Evolutionary conservation across 2,113 vertebrate genomes (phyloP).

Genomic region (Notarius quadriscutis): DNA sequence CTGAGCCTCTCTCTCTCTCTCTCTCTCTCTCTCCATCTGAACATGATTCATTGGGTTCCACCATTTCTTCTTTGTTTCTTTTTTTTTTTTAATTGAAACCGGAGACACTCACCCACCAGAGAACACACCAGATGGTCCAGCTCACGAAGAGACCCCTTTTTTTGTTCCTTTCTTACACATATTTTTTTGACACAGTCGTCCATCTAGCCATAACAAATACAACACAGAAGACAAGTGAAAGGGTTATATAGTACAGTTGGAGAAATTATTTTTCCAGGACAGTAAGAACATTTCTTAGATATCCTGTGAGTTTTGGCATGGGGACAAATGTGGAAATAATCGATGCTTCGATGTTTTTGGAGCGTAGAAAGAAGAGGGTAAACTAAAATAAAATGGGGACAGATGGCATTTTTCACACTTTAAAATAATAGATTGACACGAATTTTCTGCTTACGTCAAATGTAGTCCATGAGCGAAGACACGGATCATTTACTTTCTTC

Average conservation of each 20-base stretch:
- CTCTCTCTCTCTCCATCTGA: neutral
- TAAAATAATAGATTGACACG: neutral
- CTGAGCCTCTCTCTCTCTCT: neutral
- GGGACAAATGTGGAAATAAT: neutral
- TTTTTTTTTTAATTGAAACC: slow-evolving; percentile 15
- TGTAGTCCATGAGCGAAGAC: neutral
- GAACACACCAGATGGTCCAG: slow-evolving; percentile 41
- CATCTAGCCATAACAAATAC: slow-evolving; percentile 21
- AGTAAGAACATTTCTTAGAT: neutral
- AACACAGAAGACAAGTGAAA: slow-evolving; percentile 29
- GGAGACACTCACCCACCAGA: neutral
- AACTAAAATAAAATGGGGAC: neutral
- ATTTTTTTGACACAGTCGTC: slow-evolving; percentile 11
- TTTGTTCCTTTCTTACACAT: neutral
- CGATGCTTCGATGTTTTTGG: neutral
- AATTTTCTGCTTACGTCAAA: slow-evolving; percentile 11
- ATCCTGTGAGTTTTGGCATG: neutral
- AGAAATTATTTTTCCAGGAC: slow-evolving; percentile 13
- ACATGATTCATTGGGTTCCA: neutral
- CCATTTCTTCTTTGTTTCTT: neutral
- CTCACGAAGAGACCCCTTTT: slow-evolving; percentile 1
- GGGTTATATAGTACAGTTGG: neutral
- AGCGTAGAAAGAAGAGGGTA: neutral
- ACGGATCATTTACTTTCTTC: neutral
- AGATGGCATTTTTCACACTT: neutral